phyloP scores from a whole-genome alignment of 2,797 vertebrate genomes.

The Urosaurus nigricauda region DNA sequence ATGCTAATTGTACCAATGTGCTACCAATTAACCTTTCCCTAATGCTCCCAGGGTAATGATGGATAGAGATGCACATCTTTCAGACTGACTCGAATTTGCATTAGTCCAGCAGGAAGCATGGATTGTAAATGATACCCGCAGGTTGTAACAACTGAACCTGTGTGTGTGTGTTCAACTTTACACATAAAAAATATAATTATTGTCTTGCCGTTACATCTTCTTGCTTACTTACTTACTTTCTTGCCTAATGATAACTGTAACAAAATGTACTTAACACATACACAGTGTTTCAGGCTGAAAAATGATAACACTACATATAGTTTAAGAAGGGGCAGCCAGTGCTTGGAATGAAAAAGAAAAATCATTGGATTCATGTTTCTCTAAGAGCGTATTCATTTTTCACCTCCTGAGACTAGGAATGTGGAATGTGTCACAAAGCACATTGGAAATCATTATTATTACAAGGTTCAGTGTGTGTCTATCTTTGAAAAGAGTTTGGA shows the following conservation, averaged over 20 bases:
- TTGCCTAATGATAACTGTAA: background rate
- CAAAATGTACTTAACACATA: background rate
- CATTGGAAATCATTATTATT: too few species aligned
- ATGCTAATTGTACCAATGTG: conserved; percentile 20
- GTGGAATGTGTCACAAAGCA: too few species aligned
- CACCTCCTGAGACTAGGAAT: background rate
- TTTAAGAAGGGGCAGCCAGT: background rate
- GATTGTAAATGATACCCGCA: background rate
- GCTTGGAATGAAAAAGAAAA: background rate
- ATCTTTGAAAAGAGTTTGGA: too few species aligned
- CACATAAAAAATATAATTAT: background rate
- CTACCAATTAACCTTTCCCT: conserved; percentile 43
- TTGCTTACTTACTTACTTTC: background rate
- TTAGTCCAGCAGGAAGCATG: background rate
- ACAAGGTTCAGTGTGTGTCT: too few species aligned
- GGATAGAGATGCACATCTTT: background rate
- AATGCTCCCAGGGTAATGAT: background rate
- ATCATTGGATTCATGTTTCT: background rate
- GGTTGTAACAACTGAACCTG: background rate
- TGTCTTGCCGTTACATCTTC: background rate
- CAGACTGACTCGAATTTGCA: background rate
- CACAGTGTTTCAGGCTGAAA: background rate
- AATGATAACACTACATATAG: background rate
- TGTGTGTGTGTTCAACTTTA: background rate
- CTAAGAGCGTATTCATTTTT: background rate